phyloP scores from a whole-genome alignment of 2,888 invertebrate species.

The Quadroppia sp. region DNA sequence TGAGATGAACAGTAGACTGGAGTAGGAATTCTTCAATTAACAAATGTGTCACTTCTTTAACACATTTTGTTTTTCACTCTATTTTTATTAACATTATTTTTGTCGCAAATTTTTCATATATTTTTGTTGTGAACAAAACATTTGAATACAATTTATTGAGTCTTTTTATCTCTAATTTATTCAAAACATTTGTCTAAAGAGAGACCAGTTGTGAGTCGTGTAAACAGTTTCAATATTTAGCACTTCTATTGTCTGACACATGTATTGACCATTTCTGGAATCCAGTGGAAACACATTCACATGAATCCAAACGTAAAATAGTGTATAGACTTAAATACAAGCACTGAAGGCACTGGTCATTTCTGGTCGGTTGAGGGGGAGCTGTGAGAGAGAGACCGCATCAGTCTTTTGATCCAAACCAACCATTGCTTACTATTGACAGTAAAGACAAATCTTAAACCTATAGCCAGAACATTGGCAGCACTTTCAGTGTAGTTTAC shows the following conservation, averaged over 20 bases:
- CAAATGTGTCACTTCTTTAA: not conserved
- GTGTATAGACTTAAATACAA: not conserved
- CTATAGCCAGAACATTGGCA: slow-evolving; percentile 19
- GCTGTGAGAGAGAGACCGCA: too few species aligned
- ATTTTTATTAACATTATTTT: not conserved
- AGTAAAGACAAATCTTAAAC: slow-evolving; percentile 34
- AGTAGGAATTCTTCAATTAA: slow-evolving; percentile 6
- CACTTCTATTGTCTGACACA: not conserved
- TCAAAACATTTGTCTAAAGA: not conserved
- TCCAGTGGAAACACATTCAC: slow-evolving; percentile 13
- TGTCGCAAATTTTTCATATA: not conserved
- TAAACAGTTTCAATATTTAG: slow-evolving; percentile 6
- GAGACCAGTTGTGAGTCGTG: not conserved
- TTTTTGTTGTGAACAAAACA: not conserved
- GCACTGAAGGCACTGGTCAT: slow-evolving; percentile 11
- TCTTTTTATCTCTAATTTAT: not conserved
- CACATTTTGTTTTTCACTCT: not conserved
- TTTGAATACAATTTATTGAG: not conserved
- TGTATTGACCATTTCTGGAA: slow-evolving; percentile 34
- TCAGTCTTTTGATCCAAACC: slow-evolving; percentile 24
- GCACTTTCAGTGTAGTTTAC: too few species aligned
- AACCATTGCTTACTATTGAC: slow-evolving; percentile 22
- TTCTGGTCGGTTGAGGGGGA: slow-evolving; percentile 28
- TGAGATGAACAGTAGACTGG: not conserved
- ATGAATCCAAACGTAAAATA: slow-evolving; percentile 15